These are phyloP conservation scores for Malaclemys terrapin DNA, from an alignment of 2,113 vertebrate genomes.

Conservation along the genomic window DNA sequence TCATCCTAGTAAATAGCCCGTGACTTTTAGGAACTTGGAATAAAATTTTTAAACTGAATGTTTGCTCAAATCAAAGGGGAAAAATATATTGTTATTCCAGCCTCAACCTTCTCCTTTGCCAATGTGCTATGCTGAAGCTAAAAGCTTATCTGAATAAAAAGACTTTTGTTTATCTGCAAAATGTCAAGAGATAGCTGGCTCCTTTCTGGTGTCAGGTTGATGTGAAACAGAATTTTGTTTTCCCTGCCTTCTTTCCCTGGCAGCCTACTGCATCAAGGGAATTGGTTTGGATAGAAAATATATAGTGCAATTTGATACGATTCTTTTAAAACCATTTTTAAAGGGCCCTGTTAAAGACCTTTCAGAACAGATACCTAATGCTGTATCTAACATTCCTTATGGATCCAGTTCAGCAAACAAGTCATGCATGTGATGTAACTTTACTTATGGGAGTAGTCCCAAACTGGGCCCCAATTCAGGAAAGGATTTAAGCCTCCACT, in stretches of 20 bases:
- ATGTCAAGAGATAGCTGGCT: constrained; percentile 17
- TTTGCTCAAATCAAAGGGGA: constrained; percentile 26
- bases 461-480: neutral
- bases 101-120: constrained; percentile 11
- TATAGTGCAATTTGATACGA: neutral
- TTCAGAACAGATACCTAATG: neutral
- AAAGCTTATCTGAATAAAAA: constrained; percentile 50
- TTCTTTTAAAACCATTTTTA: neutral
- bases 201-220: constrained; percentile 29
- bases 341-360: neutral
- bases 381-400: neutral
- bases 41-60: constrained; percentile 32
- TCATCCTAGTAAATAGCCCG: constrained; percentile 9
- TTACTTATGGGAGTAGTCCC: neutral
- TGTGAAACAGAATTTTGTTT: neutral
- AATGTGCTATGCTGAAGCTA: constrained; percentile 20
- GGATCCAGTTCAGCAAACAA: neutral
- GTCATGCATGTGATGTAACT: neutral
- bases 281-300: constrained; percentile 25
- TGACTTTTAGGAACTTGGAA: neutral
- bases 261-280: neutral
- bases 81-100: neutral
- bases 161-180: constrained; percentile 50
- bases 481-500: neutral
- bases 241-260: neutral